Evolutionary conservation across 2,113 vertebrate genomes (phyloP).

Genomic region (Capreolus pygargus): DNA sequence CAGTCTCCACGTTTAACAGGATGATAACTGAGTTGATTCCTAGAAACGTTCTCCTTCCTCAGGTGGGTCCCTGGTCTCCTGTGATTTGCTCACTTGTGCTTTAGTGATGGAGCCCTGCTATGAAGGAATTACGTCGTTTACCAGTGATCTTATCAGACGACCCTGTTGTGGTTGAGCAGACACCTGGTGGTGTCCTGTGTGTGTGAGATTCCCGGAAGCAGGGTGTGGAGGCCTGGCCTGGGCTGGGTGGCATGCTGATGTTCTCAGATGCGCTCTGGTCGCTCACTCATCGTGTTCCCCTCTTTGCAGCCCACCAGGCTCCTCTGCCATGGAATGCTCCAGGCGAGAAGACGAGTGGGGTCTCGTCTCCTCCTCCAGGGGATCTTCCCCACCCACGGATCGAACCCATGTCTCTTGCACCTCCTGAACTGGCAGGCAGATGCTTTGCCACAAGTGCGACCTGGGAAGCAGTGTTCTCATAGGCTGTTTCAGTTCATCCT

Average conservation of each 20-base stretch:
- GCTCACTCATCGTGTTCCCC: fast-evolving
- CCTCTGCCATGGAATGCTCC: not conserved
- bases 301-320: not conserved
- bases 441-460: fast-evolving
- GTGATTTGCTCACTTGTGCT: not conserved
- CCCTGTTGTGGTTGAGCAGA: not conserved
- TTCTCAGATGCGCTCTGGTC: not conserved
- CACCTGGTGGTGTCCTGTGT: not conserved
- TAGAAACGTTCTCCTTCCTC: not conserved
- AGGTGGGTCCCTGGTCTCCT: not conserved
- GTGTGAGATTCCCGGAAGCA: not conserved
- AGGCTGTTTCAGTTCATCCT: not conserved
- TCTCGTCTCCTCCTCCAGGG: not conserved
- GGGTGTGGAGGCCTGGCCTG: not conserved
- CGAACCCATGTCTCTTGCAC: not conserved
- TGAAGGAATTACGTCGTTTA: not conserved
- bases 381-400: not conserved
- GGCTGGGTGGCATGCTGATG: fast-evolving
- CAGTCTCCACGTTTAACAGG: not conserved
- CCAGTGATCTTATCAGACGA: not conserved
- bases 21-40: not conserved
- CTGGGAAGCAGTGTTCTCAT: not conserved
- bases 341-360: not conserved
- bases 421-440: not conserved
- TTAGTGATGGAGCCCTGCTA: not conserved